Conservation (phyloP, 2,888 invertebrate genomes). For the Drosophila monieri region DNA sequence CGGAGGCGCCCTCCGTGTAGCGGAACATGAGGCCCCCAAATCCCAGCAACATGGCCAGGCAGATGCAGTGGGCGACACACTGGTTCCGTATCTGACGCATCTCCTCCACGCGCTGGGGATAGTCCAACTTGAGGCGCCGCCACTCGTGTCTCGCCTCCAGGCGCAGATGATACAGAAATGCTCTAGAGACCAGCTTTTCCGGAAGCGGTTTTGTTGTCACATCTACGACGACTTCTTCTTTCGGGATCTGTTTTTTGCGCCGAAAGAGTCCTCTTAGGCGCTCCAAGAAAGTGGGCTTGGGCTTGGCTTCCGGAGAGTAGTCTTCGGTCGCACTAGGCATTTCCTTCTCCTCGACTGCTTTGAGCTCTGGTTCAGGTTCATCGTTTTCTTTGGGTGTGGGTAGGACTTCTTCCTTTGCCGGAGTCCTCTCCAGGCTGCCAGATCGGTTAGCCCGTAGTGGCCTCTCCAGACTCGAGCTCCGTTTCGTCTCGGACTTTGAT, state of each 20-base stretch:
- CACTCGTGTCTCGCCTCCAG: constrained; percentile 85
- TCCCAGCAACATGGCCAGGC: constrained; percentile 90
- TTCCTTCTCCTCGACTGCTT: not conserved
- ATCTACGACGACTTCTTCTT: not conserved
- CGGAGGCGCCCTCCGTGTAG: constrained; percentile 92
- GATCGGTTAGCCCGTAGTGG: constrained; percentile 45
- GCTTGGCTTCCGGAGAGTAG: not conserved
- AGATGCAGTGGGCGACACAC: constrained; percentile 88
- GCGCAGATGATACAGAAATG: constrained; percentile 84
- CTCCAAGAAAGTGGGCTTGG: constrained; percentile 11
- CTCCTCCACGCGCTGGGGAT: constrained; percentile 85
- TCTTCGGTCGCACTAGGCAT: not conserved
- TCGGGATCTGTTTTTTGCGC: constrained; percentile 5
- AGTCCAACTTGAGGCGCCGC: constrained; percentile 86
- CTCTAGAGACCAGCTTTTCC: constrained; percentile 56
- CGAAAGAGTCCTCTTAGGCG: constrained; percentile 35
- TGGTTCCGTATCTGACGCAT: constrained; percentile 87
- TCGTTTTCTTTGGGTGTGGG: not conserved
- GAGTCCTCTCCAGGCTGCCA: constrained; percentile 48
- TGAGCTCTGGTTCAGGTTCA: not conserved
- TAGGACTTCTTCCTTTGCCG: not conserved
- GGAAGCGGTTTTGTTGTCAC: constrained; percentile 10
- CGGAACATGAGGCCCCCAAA: constrained; percentile 92
- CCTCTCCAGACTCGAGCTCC: constrained; percentile 59
- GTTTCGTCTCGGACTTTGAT: constrained; percentile 43